These are phyloP conservation scores for Tyto alba DNA, from an alignment of 2,113 vertebrate species.

Conservation along the genomic window DNA sequence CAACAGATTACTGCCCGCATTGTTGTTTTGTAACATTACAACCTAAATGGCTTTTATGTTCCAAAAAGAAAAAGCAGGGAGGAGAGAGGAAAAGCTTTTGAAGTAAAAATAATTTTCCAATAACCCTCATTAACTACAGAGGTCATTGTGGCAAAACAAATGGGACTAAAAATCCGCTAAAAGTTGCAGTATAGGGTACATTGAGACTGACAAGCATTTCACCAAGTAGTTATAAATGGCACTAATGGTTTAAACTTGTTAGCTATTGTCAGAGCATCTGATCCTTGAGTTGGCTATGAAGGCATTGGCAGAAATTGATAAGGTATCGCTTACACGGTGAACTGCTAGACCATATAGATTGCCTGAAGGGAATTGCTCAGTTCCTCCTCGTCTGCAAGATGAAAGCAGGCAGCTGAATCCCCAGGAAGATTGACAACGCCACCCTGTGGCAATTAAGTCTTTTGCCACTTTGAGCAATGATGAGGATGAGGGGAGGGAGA, in stretches of 20 bases:
- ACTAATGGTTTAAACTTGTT: slow-evolving; percentile 83
- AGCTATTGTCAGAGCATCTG: slow-evolving; percentile 76
- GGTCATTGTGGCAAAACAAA: slow-evolving; percentile 74
- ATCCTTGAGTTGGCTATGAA: slow-evolving; percentile 73
- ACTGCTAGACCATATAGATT: slow-evolving; percentile 72
- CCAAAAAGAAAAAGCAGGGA: slow-evolving; percentile 47
- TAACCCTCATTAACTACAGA: slow-evolving; percentile 71
- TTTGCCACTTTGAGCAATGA: slow-evolving; percentile 24
- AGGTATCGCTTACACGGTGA: slow-evolving; percentile 67
- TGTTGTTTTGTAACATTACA: slow-evolving; percentile 71
- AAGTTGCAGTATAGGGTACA: slow-evolving; percentile 64
- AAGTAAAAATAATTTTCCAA: slow-evolving; percentile 67
- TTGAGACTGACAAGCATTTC: slow-evolving; percentile 74
- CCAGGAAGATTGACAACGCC: slow-evolving; percentile 41
- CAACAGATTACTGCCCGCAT: slow-evolving; percentile 38
- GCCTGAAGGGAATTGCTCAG: slow-evolving; percentile 65
- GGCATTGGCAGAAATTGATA: slow-evolving; percentile 75
- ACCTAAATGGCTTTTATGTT: slow-evolving; percentile 70
- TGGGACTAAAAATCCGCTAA: slow-evolving; percentile 73
- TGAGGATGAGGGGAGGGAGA: not conserved
- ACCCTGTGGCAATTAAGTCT: slow-evolving; percentile 44
- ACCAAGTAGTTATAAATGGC: slow-evolving; percentile 76
- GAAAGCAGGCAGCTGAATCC: slow-evolving; percentile 64
- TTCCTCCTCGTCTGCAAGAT: slow-evolving; percentile 61
- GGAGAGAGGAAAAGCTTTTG: slow-evolving; percentile 54